Evolutionary conservation across 2,797 vertebrate species (phyloP), one percentile per base, ranked within the genome.

Genomic region (Erpetoichthys calabaricus): DNA sequence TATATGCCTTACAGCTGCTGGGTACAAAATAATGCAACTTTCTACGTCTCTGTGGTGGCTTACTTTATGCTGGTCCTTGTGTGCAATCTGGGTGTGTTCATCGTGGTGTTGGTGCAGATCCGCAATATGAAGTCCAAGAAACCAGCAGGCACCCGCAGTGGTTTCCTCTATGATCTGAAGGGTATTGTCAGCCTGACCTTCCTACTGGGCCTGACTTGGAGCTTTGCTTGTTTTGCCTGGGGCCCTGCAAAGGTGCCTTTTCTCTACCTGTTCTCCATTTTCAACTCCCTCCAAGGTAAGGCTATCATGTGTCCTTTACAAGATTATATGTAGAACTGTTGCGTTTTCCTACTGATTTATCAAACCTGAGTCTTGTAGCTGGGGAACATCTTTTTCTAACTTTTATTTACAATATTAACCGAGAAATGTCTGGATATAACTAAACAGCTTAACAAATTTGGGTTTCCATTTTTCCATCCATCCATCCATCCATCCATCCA

Each of bases 221-320:
- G 75, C 0, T 69, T 91, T 61, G 86, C 71, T 42, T 89, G 95
- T 60, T 86, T 93, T 55, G 79, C 87, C 7, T 86, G 85, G 78
- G 91, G 85, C 47, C 74, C 87, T 0, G 68, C 74, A 45, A 78
- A 62, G 69, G 73, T 81, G 57, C 70, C 76, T 56, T 71, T 91
- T 64, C 64, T 89, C 59, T 97, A 94, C 64, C 67, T 91, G 63
- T 98, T 96, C 71, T 64, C 82, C 63, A 70, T 94, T 72, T 82
- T 83, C 64, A 97, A 94, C 75, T 80, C 80, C 45, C 71, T 91
- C 9, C 91, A 95, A 81, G 91, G 91, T 94, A 83, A 77, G 59
- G 44, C 25, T 25, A 25, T 25, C 25, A 25, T 25, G 25, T 25
- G 25, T 25, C 2, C 25, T 25, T 25, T n/a, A n/a, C n/a, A n/a